Base-by-base conservation (phyloP, 2,888 invertebrate genomes). In the Heliconius erato region DNA sequence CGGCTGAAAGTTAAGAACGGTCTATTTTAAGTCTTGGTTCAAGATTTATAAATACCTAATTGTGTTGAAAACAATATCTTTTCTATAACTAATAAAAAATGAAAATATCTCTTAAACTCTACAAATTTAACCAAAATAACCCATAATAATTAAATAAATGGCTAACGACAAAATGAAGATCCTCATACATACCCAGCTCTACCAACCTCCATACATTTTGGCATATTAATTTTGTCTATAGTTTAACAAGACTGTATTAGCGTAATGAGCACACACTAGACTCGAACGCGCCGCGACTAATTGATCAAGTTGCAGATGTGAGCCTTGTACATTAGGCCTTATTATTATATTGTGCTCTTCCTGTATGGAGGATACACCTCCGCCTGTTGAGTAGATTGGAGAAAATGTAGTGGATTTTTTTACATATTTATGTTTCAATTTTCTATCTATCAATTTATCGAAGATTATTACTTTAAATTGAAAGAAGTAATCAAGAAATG, bases 251-350 rank as follows among this genome's bases (percentile, higher is more conserved):
- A 82, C 82, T 80, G 80, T 82, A 82, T 84, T 82, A 80, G 80
- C 77, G 82, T 84, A 83, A 79, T 83, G 82, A 83, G 83, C 82
- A 82, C 82, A 83, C 82, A 80, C 82, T 82, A 78, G 82, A 79
- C 69, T 49, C 71, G 80, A 83, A 82, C 80, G 80, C 87, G 91
- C 85, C 84, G 84, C 85, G 89, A 88, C 87, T 89, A 90, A 90
- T 90, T 88, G 88, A 88, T 84, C 83, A 82, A 80, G 80, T 76
- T 80, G 84, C 80, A 80, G 77, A 80, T 80, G 84, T 79, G 79
- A 74, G 79, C 82, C 67, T 79, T 80, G 82, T 76, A 68, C 68
- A 49, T 72, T 80, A 82, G 49, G 40, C 44, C 28, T 68, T 78
- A 68, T 23, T 35, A 63, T 65, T 23, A 67, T 78, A 78, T 68